phyloP scores from a whole-genome alignment of 92 coral and sea anemone genomes.

The Isaurus tuberculatus region DNA sequence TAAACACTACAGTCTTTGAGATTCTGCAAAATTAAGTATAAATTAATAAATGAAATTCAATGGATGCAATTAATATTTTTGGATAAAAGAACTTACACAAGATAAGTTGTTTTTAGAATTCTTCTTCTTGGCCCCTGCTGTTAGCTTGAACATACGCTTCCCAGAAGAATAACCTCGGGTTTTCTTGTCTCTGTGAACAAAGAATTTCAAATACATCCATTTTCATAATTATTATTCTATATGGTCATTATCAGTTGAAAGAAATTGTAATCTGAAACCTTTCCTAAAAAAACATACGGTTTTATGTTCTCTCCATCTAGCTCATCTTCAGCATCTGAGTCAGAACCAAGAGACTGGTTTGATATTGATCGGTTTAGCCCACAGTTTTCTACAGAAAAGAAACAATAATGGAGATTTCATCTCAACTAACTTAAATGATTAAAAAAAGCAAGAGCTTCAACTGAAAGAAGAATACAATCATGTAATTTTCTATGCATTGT shows the following conservation, averaged over 20 bases:
- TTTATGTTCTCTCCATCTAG: slow-evolving; percentile 70
- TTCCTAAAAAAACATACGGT: slow-evolving; percentile 52
- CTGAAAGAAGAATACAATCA: too few relatives aligned
- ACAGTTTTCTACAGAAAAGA: slow-evolving; percentile 66
- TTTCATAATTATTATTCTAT: neutral
- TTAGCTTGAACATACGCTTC: slow-evolving; percentile 84
- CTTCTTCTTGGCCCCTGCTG: slow-evolving; percentile 75
- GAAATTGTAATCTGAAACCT: neutral
- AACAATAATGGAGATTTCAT: neutral
- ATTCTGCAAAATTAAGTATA: too few relatives aligned
- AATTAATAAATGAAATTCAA: neutral
- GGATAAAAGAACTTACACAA: slow-evolving; percentile 67
- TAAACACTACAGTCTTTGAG: too few relatives aligned
- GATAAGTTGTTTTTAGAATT: slow-evolving; percentile 85
- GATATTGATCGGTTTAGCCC: slow-evolving; percentile 75
- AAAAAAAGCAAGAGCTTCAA: too few relatives aligned
- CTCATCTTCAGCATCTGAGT: slow-evolving; percentile 98
- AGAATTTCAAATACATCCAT: neutral
- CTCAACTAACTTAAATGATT: neutral
- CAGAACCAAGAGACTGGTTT: slow-evolving; percentile 89
- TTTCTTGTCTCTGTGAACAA: slow-evolving; percentile 77
- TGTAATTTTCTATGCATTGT: too few relatives aligned
- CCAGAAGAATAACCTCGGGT: slow-evolving; percentile 89
- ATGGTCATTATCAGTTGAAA: neutral
- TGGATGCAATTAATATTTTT: neutral